phyloP scores from a whole-genome alignment of 2,797 vertebrate genomes.

The Telmatherina bonti region DNA sequence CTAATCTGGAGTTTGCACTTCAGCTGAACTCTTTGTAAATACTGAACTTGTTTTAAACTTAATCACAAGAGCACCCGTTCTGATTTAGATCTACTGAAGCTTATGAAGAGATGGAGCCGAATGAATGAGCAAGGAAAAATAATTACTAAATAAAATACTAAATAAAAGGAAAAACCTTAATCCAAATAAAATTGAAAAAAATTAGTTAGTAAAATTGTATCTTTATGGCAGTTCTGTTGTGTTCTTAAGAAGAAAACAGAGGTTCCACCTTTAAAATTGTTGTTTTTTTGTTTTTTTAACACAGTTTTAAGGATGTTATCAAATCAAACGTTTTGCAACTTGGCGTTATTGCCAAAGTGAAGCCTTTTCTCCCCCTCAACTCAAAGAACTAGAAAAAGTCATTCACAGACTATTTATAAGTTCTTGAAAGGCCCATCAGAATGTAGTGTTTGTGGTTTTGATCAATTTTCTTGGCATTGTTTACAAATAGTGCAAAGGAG shows the following conservation, averaged over 20 bases:
- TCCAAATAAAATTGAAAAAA: neutral
- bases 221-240: neutral
- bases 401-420: neutral
- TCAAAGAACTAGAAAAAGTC: neutral
- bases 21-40: constrained; percentile 19
- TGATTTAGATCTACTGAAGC: neutral
- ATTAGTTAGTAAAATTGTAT: neutral
- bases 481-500: neutral
- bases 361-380: neutral
- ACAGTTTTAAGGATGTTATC: no score
- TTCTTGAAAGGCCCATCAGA: neutral
- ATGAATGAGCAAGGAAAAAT: neutral
- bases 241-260: neutral
- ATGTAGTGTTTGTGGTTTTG: neutral
- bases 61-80: constrained; percentile 2
- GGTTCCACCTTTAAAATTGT: neutral
- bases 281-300: neutral
- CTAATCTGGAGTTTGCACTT: constrained; percentile 14
- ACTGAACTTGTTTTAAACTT: neutral
- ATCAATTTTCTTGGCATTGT: neutral
- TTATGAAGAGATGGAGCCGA: neutral
- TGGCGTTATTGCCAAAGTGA: neutral
- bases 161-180: neutral
- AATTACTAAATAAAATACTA: neutral
- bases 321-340: neutral